Percentiles rank a stretch among this genome's conserved stretches.
Evolutionary conservation across 2,113 vertebrate genomes (phyloP).

Genomic region (Platichthys flesus): DNA sequence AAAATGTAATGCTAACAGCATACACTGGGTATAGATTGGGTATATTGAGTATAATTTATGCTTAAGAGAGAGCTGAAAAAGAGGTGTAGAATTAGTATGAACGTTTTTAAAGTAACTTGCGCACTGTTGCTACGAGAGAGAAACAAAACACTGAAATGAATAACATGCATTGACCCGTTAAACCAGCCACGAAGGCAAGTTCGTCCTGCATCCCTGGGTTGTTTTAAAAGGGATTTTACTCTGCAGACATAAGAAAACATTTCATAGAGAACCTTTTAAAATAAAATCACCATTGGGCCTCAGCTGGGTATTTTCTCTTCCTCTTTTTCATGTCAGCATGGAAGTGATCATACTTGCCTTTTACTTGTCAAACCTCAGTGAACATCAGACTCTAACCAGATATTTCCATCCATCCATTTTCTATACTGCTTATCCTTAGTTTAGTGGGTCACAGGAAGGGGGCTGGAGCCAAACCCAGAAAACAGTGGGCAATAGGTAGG

Average conservation of each 20-base stretch:
- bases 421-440: too few relatives aligned
- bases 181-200: not conserved
- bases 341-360: not conserved
- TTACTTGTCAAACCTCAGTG: not conserved
- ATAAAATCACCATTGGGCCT: not conserved
- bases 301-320: not conserved
- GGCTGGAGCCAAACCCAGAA: too few relatives aligned
- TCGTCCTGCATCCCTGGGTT: not conserved
- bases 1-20: not conserved
- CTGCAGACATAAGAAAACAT: not conserved
- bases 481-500: too few relatives aligned
- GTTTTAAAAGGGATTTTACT: not conserved
- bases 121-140: not conserved
- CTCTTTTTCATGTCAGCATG: not conserved
- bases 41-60: not conserved
- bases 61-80: not conserved
- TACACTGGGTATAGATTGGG: not conserved
- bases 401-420: not conserved
- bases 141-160: not conserved
- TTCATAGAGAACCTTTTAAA: not conserved
- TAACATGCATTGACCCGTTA: not conserved
- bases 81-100: not conserved
- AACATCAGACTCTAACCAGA: constrained; percentile 1
- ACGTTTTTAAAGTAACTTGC: not conserved
- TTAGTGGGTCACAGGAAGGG: too few relatives aligned